Evolutionary conservation across 1,140 invertebrate species (phyloP), one percentile per base, ranked within the genome.

Genomic region (Steinernema feltiae): DNA sequence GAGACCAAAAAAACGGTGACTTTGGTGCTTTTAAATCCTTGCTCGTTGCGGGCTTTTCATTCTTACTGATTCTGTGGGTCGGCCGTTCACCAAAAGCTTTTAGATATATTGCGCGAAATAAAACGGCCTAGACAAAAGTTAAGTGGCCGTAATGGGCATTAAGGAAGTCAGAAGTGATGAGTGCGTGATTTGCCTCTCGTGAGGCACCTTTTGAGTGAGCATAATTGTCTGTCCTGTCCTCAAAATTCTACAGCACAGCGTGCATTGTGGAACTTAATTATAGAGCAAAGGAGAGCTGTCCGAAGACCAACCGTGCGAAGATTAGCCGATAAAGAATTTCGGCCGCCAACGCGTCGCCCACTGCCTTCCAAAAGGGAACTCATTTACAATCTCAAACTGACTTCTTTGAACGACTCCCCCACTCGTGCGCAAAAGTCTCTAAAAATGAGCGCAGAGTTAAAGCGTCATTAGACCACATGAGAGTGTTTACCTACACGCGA

Each of bases 21-120:
- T n/a, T n/a, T n/a, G n/a, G n/a, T n/a, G n/a, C n/a, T n/a, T n/a
- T n/a, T n/a, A n/a, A n/a, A n/a, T n/a, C n/a, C n/a, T n/a, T n/a
- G n/a, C 71, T 85, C 24, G 83, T 82, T 32, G 69, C 82, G 18
- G 83, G 82, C 1, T 83, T 85, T 69, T 70, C 82, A 48, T 82
- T 84, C 48, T 82, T 72, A 2, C 78, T 82, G 3, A 69, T 82
- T 27, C 82, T 84, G 30, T 82, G 81, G 27, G 82, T 82, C 1
- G 81, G 53, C 53, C 53, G 53, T 63, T 63, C 24, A n/a, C 53
- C 12, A 46, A 63, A 63, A 63, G 53, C 53, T 63, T 63, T 63
- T 63, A 63, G 24, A 63, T 27, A 63, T 63, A 63, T 63, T 63
- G 53, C 53, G 53, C 53, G 15, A 63, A 63, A 7, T 63, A 21